phyloP scores from a whole-genome alignment of 1,140 invertebrate species.

The Nymphalis io region DNA sequence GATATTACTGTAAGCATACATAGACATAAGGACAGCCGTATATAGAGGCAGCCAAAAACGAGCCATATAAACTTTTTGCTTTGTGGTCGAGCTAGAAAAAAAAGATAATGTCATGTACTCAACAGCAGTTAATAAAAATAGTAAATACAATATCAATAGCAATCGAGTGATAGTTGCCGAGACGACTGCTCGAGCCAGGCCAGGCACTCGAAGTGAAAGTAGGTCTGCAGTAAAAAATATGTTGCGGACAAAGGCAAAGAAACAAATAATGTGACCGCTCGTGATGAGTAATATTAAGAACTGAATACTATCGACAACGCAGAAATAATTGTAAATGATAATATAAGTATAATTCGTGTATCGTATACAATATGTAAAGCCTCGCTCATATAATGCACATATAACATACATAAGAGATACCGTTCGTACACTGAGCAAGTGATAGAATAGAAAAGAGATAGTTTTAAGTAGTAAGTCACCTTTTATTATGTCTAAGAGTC shows the following conservation, averaged over 20 bases:
- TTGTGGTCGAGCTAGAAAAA: conserved; percentile 78
- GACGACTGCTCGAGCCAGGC: conserved; percentile 25
- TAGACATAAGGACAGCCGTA: conserved; percentile 78
- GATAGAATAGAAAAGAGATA: conserved; percentile 71
- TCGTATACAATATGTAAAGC: conserved; percentile 65
- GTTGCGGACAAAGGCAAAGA: conserved; percentile 60
- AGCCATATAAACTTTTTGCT: conserved; percentile 79
- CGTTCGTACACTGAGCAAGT: conserved; percentile 58
- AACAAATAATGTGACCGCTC: conserved; percentile 65
- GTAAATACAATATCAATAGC: conserved; percentile 34
- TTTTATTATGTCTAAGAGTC: conserved; percentile 67
- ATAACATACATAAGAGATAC: conserved; percentile 54
- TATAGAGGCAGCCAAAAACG: conserved; percentile 79
- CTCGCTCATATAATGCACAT: conserved; percentile 65
- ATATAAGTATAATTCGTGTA: conserved; percentile 42
- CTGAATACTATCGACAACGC: conserved; percentile 47
- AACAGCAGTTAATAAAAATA: conserved; percentile 54
- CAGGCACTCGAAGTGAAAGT: conserved; percentile 27
- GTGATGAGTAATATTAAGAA: conserved; percentile 44
- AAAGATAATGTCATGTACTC: conserved; percentile 69
- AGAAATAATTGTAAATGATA: conserved; percentile 52
- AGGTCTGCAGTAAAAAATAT: conserved; percentile 37
- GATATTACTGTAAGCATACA: conserved; percentile 76
- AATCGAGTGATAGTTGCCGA: conserved; percentile 34
- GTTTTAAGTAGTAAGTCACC: conserved; percentile 84